Evolutionary conservation across 2,888 invertebrate genomes (phyloP).

Genomic region (Cheilosia soror): DNA sequence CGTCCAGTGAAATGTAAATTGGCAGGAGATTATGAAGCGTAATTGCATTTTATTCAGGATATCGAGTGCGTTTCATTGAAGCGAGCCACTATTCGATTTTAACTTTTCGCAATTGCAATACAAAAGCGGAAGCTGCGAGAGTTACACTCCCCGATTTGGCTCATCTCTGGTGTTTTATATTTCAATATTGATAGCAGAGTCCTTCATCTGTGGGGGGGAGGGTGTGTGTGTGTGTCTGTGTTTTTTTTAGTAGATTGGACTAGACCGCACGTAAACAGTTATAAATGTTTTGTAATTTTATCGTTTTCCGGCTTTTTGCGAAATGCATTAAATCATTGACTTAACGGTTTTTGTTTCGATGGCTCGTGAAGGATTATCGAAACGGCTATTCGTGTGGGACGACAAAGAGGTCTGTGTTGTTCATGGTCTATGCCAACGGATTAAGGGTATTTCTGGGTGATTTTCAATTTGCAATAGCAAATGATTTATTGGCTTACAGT

Average conservation of each 20-base stretch:
- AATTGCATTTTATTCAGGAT: conserved; percentile 67
- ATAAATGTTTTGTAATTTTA: conserved; percentile 67
- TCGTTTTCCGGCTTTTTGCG: conserved; percentile 48
- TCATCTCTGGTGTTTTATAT: conserved; percentile 4
- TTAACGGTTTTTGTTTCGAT: conserved; percentile 61
- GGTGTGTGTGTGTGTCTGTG: not conserved
- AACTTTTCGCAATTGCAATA: conserved; percentile 33
- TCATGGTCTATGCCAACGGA: not conserved
- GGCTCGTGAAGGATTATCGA: conserved; percentile 56
- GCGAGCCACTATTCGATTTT: conserved; percentile 3
- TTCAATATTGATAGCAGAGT: conserved; percentile 50
- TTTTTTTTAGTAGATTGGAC: not conserved
- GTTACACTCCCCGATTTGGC: not conserved
- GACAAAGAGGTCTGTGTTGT: not conserved
- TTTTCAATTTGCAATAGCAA: not conserved
- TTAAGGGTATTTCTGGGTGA: conserved; percentile 12
- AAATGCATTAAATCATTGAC: conserved; percentile 71
- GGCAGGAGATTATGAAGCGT: conserved; percentile 71
- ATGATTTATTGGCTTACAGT: not conserved
- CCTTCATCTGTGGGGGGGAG: conserved; percentile 9
- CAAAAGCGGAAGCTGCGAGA: conserved; percentile 5
- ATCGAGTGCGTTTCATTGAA: conserved; percentile 36
- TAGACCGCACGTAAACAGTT: conserved; percentile 16
- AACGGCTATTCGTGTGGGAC: conserved; percentile 1
- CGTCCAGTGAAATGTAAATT: conserved; percentile 67